phyloP scores from a whole-genome alignment of 2,888 invertebrate species.

The Labia minor region DNA sequence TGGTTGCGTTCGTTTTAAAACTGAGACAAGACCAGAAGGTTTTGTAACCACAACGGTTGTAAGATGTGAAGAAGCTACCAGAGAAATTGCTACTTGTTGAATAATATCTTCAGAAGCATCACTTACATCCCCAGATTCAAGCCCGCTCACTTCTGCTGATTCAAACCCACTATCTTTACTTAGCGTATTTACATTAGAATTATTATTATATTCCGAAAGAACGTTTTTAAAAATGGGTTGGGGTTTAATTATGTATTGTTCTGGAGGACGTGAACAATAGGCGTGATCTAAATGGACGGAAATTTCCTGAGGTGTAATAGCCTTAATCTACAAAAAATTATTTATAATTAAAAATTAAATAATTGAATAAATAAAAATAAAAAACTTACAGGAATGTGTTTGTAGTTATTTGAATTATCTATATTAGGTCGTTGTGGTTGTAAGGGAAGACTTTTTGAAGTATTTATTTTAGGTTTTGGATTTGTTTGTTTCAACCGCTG shows the following conservation, averaged over 20 bases:
- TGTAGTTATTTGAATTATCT: too few relatives aligned
- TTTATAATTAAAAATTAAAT: too few relatives aligned
- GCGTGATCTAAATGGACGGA: constrained; percentile 46
- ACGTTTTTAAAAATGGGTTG: neutral
- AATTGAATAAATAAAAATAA: too few relatives aligned
- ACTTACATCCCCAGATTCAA: constrained; percentile 37
- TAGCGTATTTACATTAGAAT: neutral
- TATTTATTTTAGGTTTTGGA: too few relatives aligned
- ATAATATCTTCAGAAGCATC: constrained; percentile 34
- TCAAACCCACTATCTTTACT: neutral
- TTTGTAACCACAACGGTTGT: constrained; percentile 3
- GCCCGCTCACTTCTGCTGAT: constrained; percentile 35
- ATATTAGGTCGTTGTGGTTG: too few relatives aligned
- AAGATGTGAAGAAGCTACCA: neutral
- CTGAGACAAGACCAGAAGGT: constrained; percentile 3
- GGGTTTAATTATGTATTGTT: neutral
- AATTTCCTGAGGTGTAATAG: constrained; percentile 29
- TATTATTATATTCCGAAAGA: neutral
- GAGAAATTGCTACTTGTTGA: neutral
- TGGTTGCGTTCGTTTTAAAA: neutral
- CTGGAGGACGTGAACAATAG: constrained; percentile 38
- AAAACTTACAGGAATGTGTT: too few relatives aligned
- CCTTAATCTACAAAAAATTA: neutral
- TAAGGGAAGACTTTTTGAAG: too few relatives aligned
- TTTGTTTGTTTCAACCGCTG: too few relatives aligned